phyloP scores from a whole-genome alignment of 2,113 vertebrate species.

The Gavialis gangeticus region DNA sequence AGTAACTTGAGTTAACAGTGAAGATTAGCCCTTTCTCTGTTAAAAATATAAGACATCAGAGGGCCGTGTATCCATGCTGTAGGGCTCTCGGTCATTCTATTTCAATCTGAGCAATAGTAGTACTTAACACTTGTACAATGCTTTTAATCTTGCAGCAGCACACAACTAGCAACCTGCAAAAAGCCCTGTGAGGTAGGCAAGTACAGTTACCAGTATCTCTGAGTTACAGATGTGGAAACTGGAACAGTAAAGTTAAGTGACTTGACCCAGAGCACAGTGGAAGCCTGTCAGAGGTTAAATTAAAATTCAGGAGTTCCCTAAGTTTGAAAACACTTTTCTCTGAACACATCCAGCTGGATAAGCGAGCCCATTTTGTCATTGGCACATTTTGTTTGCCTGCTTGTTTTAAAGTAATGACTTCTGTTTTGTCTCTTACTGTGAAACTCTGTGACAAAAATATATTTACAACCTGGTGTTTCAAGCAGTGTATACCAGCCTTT shows the following conservation, averaged over 20 bases:
- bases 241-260: slow-evolving; percentile 3
- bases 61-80: slow-evolving; percentile 42
- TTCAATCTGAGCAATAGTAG: slow-evolving; percentile 3
- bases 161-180: neutral
- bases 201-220: slow-evolving; percentile 12
- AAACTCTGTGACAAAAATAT: neutral
- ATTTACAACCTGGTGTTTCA: neutral
- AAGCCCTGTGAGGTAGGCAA: slow-evolving; percentile 61
- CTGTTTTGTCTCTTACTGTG: neutral
- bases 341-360: neutral
- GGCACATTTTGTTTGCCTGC: neutral
- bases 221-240: slow-evolving; percentile 24
- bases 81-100: slow-evolving; percentile 21
- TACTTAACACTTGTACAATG: neutral
- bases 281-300: neutral
- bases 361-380: neutral
- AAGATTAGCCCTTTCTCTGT: neutral
- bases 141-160: neutral
- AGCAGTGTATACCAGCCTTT: neutral
- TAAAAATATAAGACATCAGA: slow-evolving; percentile 12
- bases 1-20: slow-evolving; percentile 21
- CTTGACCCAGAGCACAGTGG: neutral
- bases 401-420: neutral
- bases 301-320: neutral
- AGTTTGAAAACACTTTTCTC: neutral